Base-by-base conservation (phyloP, 2,888 invertebrate genomes). In the Willowsia nigromaculata region DNA sequence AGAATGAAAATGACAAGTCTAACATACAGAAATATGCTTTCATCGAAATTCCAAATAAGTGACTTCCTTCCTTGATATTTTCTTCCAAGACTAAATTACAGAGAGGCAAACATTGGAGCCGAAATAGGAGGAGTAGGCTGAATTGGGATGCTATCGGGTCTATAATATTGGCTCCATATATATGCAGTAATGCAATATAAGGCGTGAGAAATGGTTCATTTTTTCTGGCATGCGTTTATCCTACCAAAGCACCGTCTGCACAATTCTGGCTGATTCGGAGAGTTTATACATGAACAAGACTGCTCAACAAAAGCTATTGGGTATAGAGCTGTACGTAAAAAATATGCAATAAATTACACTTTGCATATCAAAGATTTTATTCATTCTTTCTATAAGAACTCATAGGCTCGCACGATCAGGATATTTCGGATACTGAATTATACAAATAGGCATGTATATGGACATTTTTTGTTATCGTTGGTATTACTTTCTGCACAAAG, bases 201-300 rank as follows among this genome's bases (percentile, higher is more conserved):
- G 74, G 84, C 74, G 84, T 84, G 84, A 71, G 56, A 84, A 84
- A 84, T 84, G 84, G 74, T 84, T 84, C 84, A 84, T 84, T 84
- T 84, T 84, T 37, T n/a, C 71, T 37, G 25, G 56, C 56, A 43
- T 27, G n/a, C 22, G 82, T 53, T 27, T 50, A n/a, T n/a, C 13
- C 68, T 43, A 22, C 0, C 71, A 43, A 50, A 50, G 40, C 68
- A 68, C 68, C 56, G 40, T 56, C 18, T 37, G 56, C 15, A 59
- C 78, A 47, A 37, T 53, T 56, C 74, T 71, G n/a, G n/a, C 25
- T 68, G 18, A 76, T 33, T 76, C 13, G 13, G 50, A 30, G 4
- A 3, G 30, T 65, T 15, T 6, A 18, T 83, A 33, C 13, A 43
- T 43, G 40, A 18, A 15, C 40, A 43, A 47, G 25, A 25, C 40